Conservation (phyloP, 1,140 invertebrate genomes). For the Zaprionus taronus region DNA sequence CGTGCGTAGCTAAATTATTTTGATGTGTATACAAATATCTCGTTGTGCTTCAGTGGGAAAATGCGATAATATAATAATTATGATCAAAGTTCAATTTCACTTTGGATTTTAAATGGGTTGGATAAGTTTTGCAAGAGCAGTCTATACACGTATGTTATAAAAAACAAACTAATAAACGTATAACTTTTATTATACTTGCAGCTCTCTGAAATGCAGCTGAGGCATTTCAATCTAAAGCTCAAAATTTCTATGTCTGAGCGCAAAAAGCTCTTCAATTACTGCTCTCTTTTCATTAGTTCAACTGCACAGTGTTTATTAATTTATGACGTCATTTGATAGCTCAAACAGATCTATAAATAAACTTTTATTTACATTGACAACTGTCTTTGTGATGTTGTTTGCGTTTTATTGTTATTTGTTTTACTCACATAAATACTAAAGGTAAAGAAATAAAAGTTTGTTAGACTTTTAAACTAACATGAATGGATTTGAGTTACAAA, state of each 20-base stretch:
- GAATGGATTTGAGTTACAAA: neutral
- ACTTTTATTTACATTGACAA: neutral
- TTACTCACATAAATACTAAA: neutral
- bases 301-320: neutral
- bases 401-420: neutral
- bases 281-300: neutral
- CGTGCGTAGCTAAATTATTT: neutral
- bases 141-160: no score
- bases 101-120: neutral
- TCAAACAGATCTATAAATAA: neutral
- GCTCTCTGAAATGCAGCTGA: neutral
- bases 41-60: neutral
- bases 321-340: neutral
- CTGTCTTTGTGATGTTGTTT: neutral
- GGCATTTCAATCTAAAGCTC: neutral
- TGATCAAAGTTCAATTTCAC: neutral
- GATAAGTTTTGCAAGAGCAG: neutral
- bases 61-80: neutral
- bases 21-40: neutral
- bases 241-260: neutral
- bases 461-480: neutral
- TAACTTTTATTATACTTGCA: neutral
- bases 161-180: no score
- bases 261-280: constrained; percentile 9
- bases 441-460: neutral